Base-by-base conservation (phyloP, 1,140 invertebrate genomes). In the Formica exsecta region DNA sequence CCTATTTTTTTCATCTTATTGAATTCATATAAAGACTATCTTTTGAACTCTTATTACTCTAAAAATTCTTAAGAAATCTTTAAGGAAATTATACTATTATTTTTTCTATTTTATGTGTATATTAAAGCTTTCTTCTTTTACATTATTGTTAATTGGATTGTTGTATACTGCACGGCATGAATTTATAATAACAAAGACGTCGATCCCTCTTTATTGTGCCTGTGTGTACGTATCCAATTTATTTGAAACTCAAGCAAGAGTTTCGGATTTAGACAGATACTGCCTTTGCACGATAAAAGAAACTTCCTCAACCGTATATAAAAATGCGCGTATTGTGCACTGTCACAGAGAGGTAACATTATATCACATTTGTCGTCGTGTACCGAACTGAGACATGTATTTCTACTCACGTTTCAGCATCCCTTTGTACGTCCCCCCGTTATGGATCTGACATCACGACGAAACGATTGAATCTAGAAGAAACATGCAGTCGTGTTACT, bases 331-430 rank as follows among this genome's bases (percentile, higher is more conserved):
- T 73, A 77, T 81, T 87, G 75, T 90, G n/a, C 48, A 89, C 76
- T 77, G 76, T 86, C 88, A 90, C 75, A 74, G 79, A 89, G 85
- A 89, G 85, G 89, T 90, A 90, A 90, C 88, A 89, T 87, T 90
- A 90, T 90, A 90, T 90, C 76, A 48, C 88, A 81, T 90, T 90
- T 90, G 89, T 90, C 86, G 88, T 79, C 65, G 83, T 61, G 73
- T 90, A 90, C 89, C 89, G 88, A 90, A 90, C 89, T 90, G 88
- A 87, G 81, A 90, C 89, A 77, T 48, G 65, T 87, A 71, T 90
- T 85, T 90, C 86, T 88, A 86, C 88, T 90, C 89, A 62, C 83
- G 76, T 90, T 90, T 90, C 89, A 75, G 57, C 88, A 41, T 70
- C 62, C 76, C 86, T 86, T 87, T 86, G 75, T 89, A 65, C 61